These are phyloP conservation scores for Ypsolopha scabrella DNA, from an alignment of 2,888 invertebrate genomes.

Conservation along the genomic window DNA sequence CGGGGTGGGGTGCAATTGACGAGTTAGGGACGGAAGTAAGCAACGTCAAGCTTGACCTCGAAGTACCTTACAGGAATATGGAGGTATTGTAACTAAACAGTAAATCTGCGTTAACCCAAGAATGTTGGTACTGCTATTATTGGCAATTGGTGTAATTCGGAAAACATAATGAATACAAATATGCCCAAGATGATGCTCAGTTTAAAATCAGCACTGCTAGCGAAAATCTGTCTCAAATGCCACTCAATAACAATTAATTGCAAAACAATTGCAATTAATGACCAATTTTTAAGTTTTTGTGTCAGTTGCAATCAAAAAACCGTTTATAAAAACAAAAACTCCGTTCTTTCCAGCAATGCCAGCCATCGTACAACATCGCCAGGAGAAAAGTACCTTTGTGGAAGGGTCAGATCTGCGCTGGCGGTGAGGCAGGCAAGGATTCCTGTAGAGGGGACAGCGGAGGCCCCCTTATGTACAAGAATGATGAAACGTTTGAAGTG, in stretches of 20 bases:
- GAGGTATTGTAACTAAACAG: neutral
- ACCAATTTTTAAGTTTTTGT: too few species aligned
- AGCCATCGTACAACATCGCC: neutral
- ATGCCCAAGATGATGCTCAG: too few species aligned
- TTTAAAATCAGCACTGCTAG: too few species aligned
- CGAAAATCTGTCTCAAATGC: too few species aligned
- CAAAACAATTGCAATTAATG: too few species aligned
- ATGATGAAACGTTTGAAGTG: constrained; percentile 24
- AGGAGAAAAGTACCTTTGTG: constrained; percentile 20
- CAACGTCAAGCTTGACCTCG: constrained; percentile 13
- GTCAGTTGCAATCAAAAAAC: too few species aligned
- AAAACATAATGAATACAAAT: too few species aligned
- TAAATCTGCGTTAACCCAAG: too few species aligned
- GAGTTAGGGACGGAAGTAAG: constrained; percentile 17
- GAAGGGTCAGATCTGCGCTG: constrained; percentile 65
- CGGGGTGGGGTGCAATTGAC: constrained; percentile 67
- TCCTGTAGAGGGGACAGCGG: constrained; percentile 75
- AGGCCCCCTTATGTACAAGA: constrained; percentile 70
- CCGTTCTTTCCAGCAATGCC: neutral
- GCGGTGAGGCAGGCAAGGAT: constrained; percentile 67
- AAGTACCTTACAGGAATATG: constrained; percentile 7
- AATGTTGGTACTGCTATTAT: too few species aligned
- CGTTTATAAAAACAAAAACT: neutral
- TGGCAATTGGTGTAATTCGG: too few species aligned
- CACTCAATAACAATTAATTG: too few species aligned